These are phyloP conservation scores for Ectropis crepuscularia DNA, from an alignment of 2,888 invertebrate genomes.

Conservation along the genomic window DNA sequence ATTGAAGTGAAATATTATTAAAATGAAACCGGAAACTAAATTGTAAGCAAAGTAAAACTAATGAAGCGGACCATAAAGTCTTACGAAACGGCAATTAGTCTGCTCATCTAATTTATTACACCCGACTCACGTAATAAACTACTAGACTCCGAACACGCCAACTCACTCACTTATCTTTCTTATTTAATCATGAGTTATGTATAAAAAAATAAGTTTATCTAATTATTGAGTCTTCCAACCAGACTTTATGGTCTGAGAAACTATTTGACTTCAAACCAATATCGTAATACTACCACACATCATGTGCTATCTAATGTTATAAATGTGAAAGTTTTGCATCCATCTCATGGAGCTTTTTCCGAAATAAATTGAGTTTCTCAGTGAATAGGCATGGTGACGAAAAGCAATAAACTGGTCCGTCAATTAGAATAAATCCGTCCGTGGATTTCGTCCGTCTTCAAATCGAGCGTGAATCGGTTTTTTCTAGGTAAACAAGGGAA, in stretches of 20 bases:
- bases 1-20: not conserved
- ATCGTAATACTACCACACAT: no score
- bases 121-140: slow-evolving; percentile 16
- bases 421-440: no score
- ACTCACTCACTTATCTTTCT: slow-evolving; percentile 9
- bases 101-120: slow-evolving; percentile 27
- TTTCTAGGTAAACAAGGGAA: no score
- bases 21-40: slow-evolving; percentile 16
- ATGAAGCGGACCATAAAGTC: slow-evolving; percentile 12
- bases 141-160: slow-evolving; percentile 16
- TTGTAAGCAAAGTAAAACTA: slow-evolving; percentile 17
- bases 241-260: not conserved
- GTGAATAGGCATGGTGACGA: no score
- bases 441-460: no score
- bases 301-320: no score
- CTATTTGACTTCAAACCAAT: no score
- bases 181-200: not conserved
- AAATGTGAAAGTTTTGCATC: no score
- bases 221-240: not conserved
- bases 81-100: slow-evolving; percentile 30
- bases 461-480: no score
- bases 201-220: not conserved
- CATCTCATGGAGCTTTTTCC: no score
- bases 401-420: no score
- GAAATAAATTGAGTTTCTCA: no score